Conservation (phyloP, 2,888 invertebrate species). For the Trypoxylon attenuatum region DNA sequence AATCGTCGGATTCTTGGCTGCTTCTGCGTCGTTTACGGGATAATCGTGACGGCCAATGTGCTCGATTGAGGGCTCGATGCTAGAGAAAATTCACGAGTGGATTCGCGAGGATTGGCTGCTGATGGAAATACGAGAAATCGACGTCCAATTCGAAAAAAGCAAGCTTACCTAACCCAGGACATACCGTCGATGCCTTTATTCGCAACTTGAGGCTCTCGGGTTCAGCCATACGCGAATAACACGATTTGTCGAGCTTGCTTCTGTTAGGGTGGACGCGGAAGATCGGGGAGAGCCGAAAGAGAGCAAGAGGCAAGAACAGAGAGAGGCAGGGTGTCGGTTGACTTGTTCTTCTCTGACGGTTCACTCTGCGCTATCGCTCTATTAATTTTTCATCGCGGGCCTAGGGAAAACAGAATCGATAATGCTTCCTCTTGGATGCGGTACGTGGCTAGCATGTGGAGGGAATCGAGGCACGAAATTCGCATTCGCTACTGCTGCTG, state of each 20-base stretch:
- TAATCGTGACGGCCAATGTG: conserved; percentile 31
- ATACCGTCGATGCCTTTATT: conserved; percentile 28
- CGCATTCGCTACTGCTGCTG: conserved; percentile 28
- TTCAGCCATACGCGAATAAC: conserved; percentile 36
- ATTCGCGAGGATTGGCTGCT: not conserved
- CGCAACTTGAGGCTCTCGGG: not conserved
- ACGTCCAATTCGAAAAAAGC: conserved; percentile 15
- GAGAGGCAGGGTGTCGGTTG: not conserved
- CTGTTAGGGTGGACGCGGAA: conserved; percentile 7
- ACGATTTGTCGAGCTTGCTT: conserved; percentile 30
- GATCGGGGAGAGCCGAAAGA: conserved; percentile 1
- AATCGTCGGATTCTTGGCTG: conserved; percentile 41
- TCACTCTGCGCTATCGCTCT: conserved; percentile 24
- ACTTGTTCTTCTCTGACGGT: conserved; percentile 10
- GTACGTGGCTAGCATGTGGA: conserved; percentile 56
- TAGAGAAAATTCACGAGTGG: conserved; percentile 28
- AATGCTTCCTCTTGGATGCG: conserved; percentile 53
- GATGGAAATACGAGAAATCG: conserved; percentile 4
- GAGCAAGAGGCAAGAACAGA: not conserved
- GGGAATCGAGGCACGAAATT: conserved; percentile 43
- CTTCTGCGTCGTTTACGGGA: conserved; percentile 21
- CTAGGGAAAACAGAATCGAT: conserved; percentile 65
- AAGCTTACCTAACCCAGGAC: no score
- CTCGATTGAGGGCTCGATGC: conserved; percentile 16
- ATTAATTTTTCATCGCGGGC: conserved; percentile 63